Base-by-base conservation (phyloP, 1,140 invertebrate genomes). In the Heliconius eleuchia region DNA sequence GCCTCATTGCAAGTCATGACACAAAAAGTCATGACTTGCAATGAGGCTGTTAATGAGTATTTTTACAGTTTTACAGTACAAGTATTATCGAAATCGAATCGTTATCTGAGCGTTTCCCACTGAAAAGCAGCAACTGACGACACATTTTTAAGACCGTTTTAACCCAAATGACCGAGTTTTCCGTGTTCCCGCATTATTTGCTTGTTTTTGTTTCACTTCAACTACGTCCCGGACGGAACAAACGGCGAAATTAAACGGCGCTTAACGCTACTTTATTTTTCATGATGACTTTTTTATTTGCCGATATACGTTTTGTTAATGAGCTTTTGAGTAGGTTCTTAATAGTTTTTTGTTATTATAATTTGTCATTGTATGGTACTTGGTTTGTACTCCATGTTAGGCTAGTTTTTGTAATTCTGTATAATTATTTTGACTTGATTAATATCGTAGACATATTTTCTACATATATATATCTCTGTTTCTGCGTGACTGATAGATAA, bases 71-170 rank as follows among this genome's bases (percentile, higher is more conserved):
- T 23, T 23, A 23, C 23, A 23, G 23, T 23, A 23, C 23, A 23
- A 23, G 23, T 23, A 16, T 3, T 66, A 66, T 66, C 27, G 27
- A 66, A 16, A 27, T 66, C 60, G 60, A 66, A 30, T 30, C 60
- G 23, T n/a, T 66, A 9, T 30, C 60, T 30, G 60, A 66, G 27
- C 27, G 13, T 66, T 66, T 27, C 23, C 8, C 60, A 9, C 23
- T 30, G 60, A 8, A 55, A 57, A n/a, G 19, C 60, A 30, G 23
- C 60, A 6, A 27, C 60, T 13, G 23, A n/a, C 19, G 60, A 30
- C 27, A 30, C 60, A 66, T 66, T 66, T 66, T 66, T 66, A 66
- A 66, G 60, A 66, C 60, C 60, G 60, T 66, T 66, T 66, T 66
- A 66, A 66, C 60, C 60, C 60, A 66, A 66, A 66, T 66, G 60